phyloP scores from a whole-genome alignment of 1,140 invertebrate species.

The Bombus superbus region DNA sequence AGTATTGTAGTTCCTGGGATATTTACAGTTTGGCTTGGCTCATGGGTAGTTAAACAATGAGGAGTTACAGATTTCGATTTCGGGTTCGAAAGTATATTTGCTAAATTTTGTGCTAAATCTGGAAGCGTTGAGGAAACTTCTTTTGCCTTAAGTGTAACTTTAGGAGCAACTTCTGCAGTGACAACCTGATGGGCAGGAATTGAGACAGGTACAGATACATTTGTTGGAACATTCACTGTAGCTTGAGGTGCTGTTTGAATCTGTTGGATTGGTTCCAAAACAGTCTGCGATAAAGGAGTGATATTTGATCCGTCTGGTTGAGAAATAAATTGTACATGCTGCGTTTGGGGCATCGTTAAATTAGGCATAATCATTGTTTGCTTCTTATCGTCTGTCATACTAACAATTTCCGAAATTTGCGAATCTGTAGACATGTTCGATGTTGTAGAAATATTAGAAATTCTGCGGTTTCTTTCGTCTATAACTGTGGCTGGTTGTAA shows the following conservation, averaged over 20 bases:
- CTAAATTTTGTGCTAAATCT: constrained; percentile 80
- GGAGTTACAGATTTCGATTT: constrained; percentile 78
- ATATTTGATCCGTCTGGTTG: constrained; percentile 48
- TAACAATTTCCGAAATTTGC: constrained; percentile 70
- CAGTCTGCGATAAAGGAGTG: constrained; percentile 37
- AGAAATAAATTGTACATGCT: constrained; percentile 53
- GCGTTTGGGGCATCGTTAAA: constrained; percentile 50
- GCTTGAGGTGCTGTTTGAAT: constrained; percentile 64
- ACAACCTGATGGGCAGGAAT: constrained; percentile 55
- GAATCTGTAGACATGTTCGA: constrained; percentile 79
- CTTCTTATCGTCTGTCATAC: constrained; percentile 65
- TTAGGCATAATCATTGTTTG: constrained; percentile 23
- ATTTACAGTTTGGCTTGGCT: constrained; percentile 49
- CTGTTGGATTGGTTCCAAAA: constrained; percentile 56
- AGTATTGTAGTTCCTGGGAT: constrained; percentile 37
- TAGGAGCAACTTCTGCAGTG: constrained; percentile 68
- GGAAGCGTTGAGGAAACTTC: constrained; percentile 80
- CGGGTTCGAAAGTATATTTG: constrained; percentile 81
- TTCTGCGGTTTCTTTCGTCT: constrained; percentile 79
- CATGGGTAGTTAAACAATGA: constrained; percentile 68
- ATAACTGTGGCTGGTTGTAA: constrained; percentile 65
- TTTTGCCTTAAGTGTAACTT: constrained; percentile 74
- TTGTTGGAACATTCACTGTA: constrained; percentile 39
- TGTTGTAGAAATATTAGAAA: constrained; percentile 76
- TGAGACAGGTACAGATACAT: constrained; percentile 29